phyloP scores from a whole-genome alignment of 2,888 invertebrate species.

The Trimorus sp. region DNA sequence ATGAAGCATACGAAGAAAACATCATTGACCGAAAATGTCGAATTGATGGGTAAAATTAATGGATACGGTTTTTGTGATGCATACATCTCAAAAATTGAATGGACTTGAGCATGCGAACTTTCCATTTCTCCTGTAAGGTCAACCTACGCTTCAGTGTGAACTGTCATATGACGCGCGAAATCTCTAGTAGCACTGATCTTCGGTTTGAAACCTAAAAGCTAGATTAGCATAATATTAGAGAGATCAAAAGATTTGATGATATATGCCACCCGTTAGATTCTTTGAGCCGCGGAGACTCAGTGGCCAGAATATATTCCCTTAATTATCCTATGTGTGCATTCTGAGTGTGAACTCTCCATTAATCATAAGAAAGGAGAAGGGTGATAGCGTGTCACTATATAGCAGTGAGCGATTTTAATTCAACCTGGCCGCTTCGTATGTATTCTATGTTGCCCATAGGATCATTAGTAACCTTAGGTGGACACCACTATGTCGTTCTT shows the following conservation, averaged over 20 bases:
- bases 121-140: too few relatives aligned
- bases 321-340: slow-evolving; percentile 82
- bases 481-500: slow-evolving; percentile 80
- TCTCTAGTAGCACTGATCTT: slow-evolving; percentile 56
- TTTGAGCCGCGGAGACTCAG: slow-evolving; percentile 77
- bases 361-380: slow-evolving; percentile 80
- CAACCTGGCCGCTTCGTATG: slow-evolving; percentile 80
- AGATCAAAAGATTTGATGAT: slow-evolving; percentile 65
- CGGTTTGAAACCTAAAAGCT: slow-evolving; percentile 64
- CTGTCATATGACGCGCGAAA: slow-evolving; percentile 58
- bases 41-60: too few relatives aligned
- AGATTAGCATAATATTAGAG: slow-evolving; percentile 65
- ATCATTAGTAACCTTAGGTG: slow-evolving; percentile 82
- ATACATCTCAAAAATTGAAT: too few relatives aligned
- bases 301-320: slow-evolving; percentile 81
- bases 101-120: too few relatives aligned
- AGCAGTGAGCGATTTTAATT: slow-evolving; percentile 80
- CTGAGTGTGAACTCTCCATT: slow-evolving; percentile 82
- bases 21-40: too few relatives aligned
- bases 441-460: slow-evolving; percentile 78
- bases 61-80: too few relatives aligned
- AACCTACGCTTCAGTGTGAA: slow-evolving; percentile 10
- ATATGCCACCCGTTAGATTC: slow-evolving; percentile 78
- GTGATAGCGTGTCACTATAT: slow-evolving; percentile 74
- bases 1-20: too few relatives aligned